Percentiles rank a stretch among this genome's conserved stretches.
phyloP scores from a whole-genome alignment of 2,888 invertebrate genomes.

The Sepioteuthis lessoniana region DNA sequence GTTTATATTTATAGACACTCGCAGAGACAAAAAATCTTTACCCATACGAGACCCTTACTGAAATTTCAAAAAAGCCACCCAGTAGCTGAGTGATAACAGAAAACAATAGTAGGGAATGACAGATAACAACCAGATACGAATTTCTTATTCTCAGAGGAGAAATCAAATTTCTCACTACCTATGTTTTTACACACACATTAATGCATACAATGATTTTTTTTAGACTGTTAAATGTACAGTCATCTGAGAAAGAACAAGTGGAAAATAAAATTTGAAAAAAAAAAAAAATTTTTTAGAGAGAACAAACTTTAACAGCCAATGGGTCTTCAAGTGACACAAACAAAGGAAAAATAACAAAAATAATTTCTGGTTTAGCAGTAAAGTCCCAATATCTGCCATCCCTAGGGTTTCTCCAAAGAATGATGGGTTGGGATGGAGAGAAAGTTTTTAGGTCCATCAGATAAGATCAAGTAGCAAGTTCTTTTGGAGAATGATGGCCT shows the following conservation, averaged over 20 bases:
- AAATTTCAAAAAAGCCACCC: constrained; percentile 41
- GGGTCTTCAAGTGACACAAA: constrained; percentile 4
- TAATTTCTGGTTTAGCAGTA: not conserved
- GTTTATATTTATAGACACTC: not conserved
- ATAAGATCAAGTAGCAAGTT: not conserved
- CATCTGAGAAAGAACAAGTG: not conserved
- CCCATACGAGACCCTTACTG: not conserved
- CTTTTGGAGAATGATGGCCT: not conserved
- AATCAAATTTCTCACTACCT: not conserved
- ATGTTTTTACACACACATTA: not conserved
- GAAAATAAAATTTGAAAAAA: not conserved
- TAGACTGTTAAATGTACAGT: not conserved
- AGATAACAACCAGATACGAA: not conserved
- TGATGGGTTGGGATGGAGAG: not conserved
- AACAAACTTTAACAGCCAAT: not conserved
- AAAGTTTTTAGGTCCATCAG: not conserved
- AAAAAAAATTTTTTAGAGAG: not conserved
- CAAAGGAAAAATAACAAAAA: not conserved
- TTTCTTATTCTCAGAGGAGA: not conserved
- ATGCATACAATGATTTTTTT: not conserved
- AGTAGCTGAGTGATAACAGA: constrained; percentile 36
- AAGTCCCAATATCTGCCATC: constrained; percentile 10
- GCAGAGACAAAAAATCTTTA: not conserved
- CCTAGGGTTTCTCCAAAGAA: not conserved
- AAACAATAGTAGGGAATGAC: constrained; percentile 39